Base-by-base conservation (phyloP, 1,140 invertebrate species). In the Drosophila takahashii region DNA sequence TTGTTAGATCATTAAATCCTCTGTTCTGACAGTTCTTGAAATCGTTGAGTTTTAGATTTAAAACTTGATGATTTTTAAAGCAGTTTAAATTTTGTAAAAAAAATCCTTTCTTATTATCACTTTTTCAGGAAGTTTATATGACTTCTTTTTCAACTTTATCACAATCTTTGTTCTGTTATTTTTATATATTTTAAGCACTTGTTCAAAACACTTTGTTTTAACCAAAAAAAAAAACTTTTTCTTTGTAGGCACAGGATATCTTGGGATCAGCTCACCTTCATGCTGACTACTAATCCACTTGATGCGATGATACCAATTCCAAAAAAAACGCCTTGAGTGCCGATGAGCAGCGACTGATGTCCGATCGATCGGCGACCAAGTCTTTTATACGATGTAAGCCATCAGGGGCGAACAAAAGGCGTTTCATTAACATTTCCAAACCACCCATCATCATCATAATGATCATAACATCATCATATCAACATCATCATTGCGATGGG, bases 371-470 rank as follows among this genome's bases (percentile, higher is more conserved):
- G 51, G 50, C 27, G 29, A n/a, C 37, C 34, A 15, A 41, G 15
- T 81, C 85, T 89, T 89, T 89, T 89, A 89, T 89, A 89, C 77
- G 52, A 59, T 51, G 50, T 48, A 67, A 59, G 45, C 53, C 42
- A 58, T 37, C 74, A 56, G 34, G 11, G 45, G 36, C 60, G 60
- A 52, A 67, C 64, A 67, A 86, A 85, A 83, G 65, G 65, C 79
- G 81, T 86, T 86, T 81, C 71, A 86, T 86, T 79, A 87, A 77
- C 65, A 86, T 87, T 81, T 86, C 69, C 78, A 81, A 64, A 57
- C 53, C 29, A 51, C 58, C 53, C 22, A 36, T 26, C 57, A 32
- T 10, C 59, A 60, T 42, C 42, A 42, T 39, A 16, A 37, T 60
- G 36, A 22, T 16, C 51, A 52, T 45, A 45, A 47, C 22, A n/a